phyloP scores from a whole-genome alignment of 2,797 vertebrate genomes.

The Cossypha polioptera region DNA sequence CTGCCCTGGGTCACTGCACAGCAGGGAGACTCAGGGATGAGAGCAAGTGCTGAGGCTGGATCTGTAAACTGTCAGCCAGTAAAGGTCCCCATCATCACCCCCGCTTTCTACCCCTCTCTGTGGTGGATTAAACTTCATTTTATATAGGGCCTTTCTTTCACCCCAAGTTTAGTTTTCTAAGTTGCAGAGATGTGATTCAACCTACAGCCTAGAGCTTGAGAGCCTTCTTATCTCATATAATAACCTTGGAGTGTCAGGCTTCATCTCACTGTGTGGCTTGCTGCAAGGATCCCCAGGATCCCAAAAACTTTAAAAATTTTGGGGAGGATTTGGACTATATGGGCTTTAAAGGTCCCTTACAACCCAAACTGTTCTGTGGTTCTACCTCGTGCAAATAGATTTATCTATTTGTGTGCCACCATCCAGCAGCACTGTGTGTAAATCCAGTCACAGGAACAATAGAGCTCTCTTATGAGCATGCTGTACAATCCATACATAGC shows the following conservation, averaged over 20 bases:
- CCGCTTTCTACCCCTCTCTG: not conserved
- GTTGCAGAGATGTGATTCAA: not conserved
- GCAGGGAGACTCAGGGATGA: not conserved
- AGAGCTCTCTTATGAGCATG: not conserved
- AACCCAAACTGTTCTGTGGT: not conserved
- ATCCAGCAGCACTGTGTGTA: not conserved
- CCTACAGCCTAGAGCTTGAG: not conserved
- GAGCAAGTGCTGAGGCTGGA: not conserved
- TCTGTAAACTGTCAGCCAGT: not conserved
- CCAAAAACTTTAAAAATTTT: not conserved
- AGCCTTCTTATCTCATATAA: not conserved
- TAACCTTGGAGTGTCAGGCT: not conserved
- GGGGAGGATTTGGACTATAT: not conserved
- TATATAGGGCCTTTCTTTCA: not conserved
- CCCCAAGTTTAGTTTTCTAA: not conserved
- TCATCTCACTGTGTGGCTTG: not conserved
- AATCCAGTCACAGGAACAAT: not conserved
- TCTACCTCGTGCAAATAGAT: not conserved
- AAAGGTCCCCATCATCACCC: not conserved
- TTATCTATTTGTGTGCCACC: not conserved
- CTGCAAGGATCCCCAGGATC: not conserved
- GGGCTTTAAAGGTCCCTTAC: not conserved
- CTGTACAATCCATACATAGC: not conserved
- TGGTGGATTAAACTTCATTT: not conserved
- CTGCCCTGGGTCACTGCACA: slow-evolving; percentile 32